Percentiles rank a stretch among this genome's conserved stretches.
Conservation (phyloP, 2,113 vertebrate species). For the Pongo abelii region DNA sequence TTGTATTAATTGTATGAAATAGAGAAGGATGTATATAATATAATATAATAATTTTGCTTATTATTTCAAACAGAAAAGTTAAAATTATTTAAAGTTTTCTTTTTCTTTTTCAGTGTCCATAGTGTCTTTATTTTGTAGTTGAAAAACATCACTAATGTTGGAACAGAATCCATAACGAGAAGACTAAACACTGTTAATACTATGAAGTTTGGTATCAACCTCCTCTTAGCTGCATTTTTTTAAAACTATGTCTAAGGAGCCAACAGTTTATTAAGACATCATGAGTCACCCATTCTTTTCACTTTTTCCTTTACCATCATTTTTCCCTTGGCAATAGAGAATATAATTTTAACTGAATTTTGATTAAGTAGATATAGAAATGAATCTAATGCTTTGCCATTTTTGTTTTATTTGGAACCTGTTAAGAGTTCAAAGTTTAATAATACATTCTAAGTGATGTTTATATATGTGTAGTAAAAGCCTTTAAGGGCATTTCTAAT, state of each 20-base stretch:
- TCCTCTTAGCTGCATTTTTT: neutral
- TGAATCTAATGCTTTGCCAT: neutral
- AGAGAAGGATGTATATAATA: neutral
- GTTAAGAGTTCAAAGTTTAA: neutral
- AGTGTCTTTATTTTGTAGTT: constrained; percentile 30
- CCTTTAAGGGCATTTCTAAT: neutral
- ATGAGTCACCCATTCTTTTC: neutral
- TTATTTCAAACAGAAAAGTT: constrained; percentile 39
- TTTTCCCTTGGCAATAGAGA: neutral
- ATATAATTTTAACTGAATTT: neutral
- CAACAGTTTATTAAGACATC: neutral
- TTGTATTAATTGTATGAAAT: neutral
- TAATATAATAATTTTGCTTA: neutral
- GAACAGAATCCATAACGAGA: neutral
- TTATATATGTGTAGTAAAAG: neutral
- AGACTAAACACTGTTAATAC: neutral
- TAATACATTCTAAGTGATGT: neutral
- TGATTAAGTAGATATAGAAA: neutral
- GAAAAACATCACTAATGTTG: neutral
- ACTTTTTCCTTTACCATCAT: neutral
- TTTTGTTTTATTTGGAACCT: neutral
- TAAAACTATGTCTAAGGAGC: neutral
- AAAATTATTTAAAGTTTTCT: constrained; percentile 33
- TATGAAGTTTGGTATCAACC: neutral
- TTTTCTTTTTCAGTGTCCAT: neutral